Evolutionary conservation across 64 coral and sea anemone species (phyloP).

Genomic region (Pocillopora verrucosa): DNA sequence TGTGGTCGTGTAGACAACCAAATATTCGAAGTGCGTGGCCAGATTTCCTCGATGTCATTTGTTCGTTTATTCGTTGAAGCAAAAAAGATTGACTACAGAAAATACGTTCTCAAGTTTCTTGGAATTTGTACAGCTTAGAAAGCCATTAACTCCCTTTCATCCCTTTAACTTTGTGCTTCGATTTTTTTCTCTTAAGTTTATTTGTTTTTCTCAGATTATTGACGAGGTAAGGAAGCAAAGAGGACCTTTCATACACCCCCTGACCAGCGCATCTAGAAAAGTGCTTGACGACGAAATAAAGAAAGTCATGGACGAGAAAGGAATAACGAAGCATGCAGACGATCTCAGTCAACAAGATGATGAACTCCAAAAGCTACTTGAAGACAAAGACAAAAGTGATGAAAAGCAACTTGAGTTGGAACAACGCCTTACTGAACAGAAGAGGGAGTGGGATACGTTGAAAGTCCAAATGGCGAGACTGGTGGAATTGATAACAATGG

Average conservation of each 20-base stretch:
- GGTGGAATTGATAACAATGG: too few species aligned
- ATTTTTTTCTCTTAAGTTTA: too few species aligned
- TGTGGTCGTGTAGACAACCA: too few species aligned
- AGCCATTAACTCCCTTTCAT: too few species aligned
- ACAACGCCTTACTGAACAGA: neutral
- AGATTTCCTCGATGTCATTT: too few species aligned
- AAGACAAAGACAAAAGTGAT: too few species aligned
- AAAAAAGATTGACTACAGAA: too few species aligned
- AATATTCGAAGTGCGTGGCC: too few species aligned
- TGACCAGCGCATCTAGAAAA: slow-evolving; percentile 9
- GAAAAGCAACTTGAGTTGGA: neutral
- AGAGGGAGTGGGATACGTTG: neutral
- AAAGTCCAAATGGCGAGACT: neutral
- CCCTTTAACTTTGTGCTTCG: too few species aligned
- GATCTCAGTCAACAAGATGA: neutral
- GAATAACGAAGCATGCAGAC: neutral
- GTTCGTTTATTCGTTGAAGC: too few species aligned
- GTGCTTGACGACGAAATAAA: neutral
- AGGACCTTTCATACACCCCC: neutral
- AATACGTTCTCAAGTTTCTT: too few species aligned
- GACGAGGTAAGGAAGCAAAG: slow-evolving; percentile 12
- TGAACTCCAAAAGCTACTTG: neutral
- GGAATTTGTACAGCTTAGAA: too few species aligned
- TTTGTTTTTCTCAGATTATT: neutral
- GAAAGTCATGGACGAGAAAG: neutral